Base-by-base conservation (phyloP, 1,140 invertebrate species). In the Pectinophora gossypiella region DNA sequence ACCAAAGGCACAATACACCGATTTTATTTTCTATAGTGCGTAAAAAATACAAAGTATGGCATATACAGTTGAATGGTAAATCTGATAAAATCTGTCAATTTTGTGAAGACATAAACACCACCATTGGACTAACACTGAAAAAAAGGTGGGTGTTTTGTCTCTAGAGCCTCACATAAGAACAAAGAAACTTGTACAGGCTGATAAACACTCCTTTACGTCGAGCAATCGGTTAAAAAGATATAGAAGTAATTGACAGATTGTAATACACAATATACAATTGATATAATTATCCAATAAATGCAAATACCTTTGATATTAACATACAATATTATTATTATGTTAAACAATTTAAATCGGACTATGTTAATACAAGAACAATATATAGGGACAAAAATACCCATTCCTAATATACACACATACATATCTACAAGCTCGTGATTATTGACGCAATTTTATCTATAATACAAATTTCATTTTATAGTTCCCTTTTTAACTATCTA, bases 1-100 rank as follows among this genome's bases (percentile, higher is more conserved):
- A 68, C 68, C 47, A 76, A 85, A 85, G 82, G 82, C 82, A 85
- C 82, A 76, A 74, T 83, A 81, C 69, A 80, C 69, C 59, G 72
- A 81, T 77, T 66, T 68, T 64, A 32, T 32, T 12, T n/a, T 1
- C 2, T 32, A 32, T 32, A 32, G 27, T 3, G 27, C 7, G 22
- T 23, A 23, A 5, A 23, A n/a, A 23, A 23, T 32, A 12, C 1
- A 32, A 32, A n/a, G 27, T 32, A n/a, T n/a, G n/a, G n/a, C n/a
- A 32, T 32, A 32, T 32, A 9, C 27, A 32, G 27, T 32, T 7
- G 27, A 1, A n/a, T n/a, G n/a, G n/a, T n/a, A n/a, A n/a, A n/a
- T n/a, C n/a, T n/a, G n/a, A n/a, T n/a, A n/a, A n/a, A n/a, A n/a
- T n/a, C n/a, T n/a, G n/a, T n/a, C n/a, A n/a, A n/a, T n/a, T n/a